These are phyloP conservation scores for Proterorhinus semilunaris DNA, from an alignment of 2,113 vertebrate species.

Conservation along the genomic window DNA sequence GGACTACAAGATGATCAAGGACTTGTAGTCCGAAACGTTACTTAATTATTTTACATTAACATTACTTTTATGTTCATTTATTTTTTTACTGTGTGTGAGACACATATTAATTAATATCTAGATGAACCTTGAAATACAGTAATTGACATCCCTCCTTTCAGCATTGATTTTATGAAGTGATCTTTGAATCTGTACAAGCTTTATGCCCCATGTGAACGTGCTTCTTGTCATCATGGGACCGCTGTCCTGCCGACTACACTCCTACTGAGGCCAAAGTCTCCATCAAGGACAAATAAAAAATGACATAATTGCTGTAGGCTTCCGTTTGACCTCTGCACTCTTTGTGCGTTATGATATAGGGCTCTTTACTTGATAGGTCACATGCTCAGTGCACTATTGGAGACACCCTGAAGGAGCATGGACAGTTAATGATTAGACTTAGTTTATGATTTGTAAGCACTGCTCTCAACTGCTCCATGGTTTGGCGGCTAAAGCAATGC, in stretches of 20 bases:
- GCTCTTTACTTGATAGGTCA: constrained; percentile 38
- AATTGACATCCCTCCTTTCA: constrained; percentile 2
- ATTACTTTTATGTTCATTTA: background rate
- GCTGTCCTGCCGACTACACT: background rate
- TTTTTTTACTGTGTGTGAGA: background rate
- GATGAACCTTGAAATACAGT: constrained; percentile 30
- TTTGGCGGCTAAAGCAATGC: constrained; percentile 42
- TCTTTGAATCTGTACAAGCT: constrained; percentile 38
- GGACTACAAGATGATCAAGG: too few species aligned
- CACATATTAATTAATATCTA: constrained; percentile 11
- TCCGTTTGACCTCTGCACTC: constrained; percentile 15
- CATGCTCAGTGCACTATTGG: constrained; percentile 47
- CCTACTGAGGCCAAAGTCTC: constrained; percentile 29
- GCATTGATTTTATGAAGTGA: constrained; percentile 26
- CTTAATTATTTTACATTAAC: too few species aligned
- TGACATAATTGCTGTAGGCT: background rate
- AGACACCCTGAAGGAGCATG: constrained; percentile 44
- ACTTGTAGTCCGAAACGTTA: too few species aligned
- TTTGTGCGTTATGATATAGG: constrained; percentile 24
- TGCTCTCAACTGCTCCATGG: constrained; percentile 59
- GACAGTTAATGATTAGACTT: constrained; percentile 73
- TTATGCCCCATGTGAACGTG: background rate
- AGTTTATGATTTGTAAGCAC: constrained; percentile 73
- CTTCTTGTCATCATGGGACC: background rate
- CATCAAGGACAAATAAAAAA: constrained; percentile 27